Conservation (phyloP, 2,888 invertebrate genomes). For the Drosophila meridionalis region DNA sequence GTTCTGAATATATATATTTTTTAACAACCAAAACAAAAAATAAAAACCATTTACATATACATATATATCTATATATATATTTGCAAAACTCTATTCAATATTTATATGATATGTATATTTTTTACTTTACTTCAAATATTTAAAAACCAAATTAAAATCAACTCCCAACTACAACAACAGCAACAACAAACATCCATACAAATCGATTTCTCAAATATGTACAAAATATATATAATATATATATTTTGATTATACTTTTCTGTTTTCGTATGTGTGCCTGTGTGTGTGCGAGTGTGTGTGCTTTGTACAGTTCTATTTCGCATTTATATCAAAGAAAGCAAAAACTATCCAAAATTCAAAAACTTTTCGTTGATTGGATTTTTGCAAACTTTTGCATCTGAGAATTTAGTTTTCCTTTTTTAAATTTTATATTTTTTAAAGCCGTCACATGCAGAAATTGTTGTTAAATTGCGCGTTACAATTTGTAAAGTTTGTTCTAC, state of each 20-base stretch:
- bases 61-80: slow-evolving; percentile 76
- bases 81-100: slow-evolving; percentile 79
- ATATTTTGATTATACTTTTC: slow-evolving; percentile 36
- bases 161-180: slow-evolving; percentile 55
- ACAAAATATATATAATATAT: slow-evolving; percentile 37
- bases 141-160: slow-evolving; percentile 32
- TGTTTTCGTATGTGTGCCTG: slow-evolving; percentile 18
- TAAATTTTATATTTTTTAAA: slow-evolving; percentile 49
- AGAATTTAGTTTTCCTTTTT: slow-evolving; percentile 30
- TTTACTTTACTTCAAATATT: slow-evolving; percentile 65
- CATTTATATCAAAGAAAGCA: slow-evolving; percentile 28
- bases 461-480: slow-evolving; percentile 62
- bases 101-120: slow-evolving; percentile 79
- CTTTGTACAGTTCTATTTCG: slow-evolving; percentile 43
- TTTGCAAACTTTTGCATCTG: slow-evolving; percentile 66
- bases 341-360: slow-evolving; percentile 10
- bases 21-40: slow-evolving; percentile 38
- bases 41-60: slow-evolving; percentile 41
- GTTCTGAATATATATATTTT: slow-evolving; percentile 70
- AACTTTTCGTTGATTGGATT: slow-evolving; percentile 60
- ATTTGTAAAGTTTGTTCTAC: slow-evolving; percentile 58
- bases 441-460: slow-evolving; percentile 47
- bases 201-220: slow-evolving; percentile 55
- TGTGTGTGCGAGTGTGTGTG: slow-evolving; percentile 29
- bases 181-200: slow-evolving; percentile 38